A percentile compares a stretch with the other conserved stretches of the same genome.
Conservation (phyloP, 2,797 vertebrate species). For the Sebastes matsubarae region DNA sequence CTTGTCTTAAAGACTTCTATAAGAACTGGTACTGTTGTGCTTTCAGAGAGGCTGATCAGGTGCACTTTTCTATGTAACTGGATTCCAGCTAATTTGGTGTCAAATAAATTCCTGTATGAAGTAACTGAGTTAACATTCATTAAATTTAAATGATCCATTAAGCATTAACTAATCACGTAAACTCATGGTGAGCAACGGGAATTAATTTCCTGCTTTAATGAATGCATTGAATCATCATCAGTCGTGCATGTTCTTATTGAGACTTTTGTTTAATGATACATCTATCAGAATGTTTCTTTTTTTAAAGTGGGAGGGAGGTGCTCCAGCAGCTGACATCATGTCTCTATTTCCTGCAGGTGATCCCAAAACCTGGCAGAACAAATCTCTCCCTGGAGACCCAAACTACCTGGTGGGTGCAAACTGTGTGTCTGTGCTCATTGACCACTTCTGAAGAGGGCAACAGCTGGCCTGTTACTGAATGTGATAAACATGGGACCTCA, state of each 20-base stretch:
- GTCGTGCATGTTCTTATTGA: neutral
- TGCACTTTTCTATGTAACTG: neutral
- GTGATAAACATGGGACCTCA: conserved; percentile 75
- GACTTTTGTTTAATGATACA: neutral
- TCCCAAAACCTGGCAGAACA: conserved; percentile 99
- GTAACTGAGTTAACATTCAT: neutral
- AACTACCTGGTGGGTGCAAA: conserved; percentile 99
- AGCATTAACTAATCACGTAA: neutral
- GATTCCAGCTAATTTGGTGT: neutral
- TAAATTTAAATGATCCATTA: neutral
- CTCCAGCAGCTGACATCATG: conserved; percentile 60
- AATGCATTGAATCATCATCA: neutral
- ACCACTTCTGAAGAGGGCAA: conserved; percentile 96
- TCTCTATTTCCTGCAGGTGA: conserved; percentile 87
- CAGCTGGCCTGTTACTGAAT: conserved; percentile 91
- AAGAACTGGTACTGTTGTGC: neutral
- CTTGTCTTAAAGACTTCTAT: too few species aligned
- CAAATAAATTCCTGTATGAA: neutral
- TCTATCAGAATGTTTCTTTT: neutral
- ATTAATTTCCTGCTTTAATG: neutral
- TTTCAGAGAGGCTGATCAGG: neutral
- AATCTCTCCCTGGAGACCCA: conserved; percentile 98
- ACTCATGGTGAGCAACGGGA: neutral
- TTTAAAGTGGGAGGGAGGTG: neutral
- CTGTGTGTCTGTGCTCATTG: conserved; percentile 99